These are phyloP conservation scores for Nasonia vitripennis DNA, from an alignment of 1,140 invertebrate genomes.

Conservation along the genomic window DNA sequence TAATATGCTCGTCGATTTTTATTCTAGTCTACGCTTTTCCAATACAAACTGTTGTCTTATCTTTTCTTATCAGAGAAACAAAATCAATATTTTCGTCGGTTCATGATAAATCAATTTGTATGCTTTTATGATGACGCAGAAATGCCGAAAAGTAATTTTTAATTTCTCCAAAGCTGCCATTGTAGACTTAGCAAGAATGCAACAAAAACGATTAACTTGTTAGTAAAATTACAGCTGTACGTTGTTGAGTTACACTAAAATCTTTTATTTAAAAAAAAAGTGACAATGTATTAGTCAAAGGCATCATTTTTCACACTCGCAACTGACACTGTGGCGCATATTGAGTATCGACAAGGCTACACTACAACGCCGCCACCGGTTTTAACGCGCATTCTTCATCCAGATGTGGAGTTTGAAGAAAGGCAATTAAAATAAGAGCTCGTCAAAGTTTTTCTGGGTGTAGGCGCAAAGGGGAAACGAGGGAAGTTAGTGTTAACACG, in stretches of 20 bases:
- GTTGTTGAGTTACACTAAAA: too few relatives aligned
- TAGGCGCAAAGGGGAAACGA: too few relatives aligned
- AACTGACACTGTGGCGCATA: neutral
- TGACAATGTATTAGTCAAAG: neutral
- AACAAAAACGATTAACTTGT: too few relatives aligned
- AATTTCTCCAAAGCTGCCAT: too few relatives aligned
- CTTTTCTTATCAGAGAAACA: neutral
- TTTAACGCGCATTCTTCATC: neutral
- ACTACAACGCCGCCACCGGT: neutral
- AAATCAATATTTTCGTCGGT: slow-evolving; percentile 3
- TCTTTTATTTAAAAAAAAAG: neutral
- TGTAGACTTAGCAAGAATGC: too few relatives aligned
- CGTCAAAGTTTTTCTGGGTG: neutral
- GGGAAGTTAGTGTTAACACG: too few relatives aligned
- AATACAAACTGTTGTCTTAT: slow-evolving; percentile 16
- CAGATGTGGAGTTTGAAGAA: neutral
- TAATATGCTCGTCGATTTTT: neutral
- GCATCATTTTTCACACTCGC: neutral
- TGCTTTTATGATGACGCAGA: neutral
- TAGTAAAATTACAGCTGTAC: too few relatives aligned
- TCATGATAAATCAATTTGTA: slow-evolving; percentile 16
- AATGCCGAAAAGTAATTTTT: neutral
- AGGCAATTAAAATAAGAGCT: neutral
- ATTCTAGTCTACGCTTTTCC: neutral
- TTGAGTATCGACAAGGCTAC: neutral